A percentile compares a stretch with the other conserved stretches of the same genome.
Evolutionary conservation across 2,113 vertebrate genomes (phyloP).

Genomic region (Coturnix japonica): DNA sequence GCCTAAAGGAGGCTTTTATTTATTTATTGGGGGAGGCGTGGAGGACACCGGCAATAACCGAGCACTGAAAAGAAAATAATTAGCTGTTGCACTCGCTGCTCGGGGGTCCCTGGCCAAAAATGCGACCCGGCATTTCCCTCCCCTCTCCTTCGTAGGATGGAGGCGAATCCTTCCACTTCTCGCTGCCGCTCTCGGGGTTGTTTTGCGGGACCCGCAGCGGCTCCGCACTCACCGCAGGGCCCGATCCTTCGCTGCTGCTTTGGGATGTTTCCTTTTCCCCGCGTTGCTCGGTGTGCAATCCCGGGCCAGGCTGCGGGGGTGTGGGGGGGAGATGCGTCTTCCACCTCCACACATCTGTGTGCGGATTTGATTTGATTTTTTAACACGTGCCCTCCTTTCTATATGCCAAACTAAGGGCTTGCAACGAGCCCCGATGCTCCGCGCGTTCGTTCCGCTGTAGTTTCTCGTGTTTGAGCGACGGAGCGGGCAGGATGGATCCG

Average conservation of each 20-base stretch:
- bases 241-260: neutral
- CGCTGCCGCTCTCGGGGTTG: neutral
- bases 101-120: slow-evolving; percentile 38
- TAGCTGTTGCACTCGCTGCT: slow-evolving; percentile 4
- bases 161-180: neutral
- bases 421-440: neutral
- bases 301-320: neutral
- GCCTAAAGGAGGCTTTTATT: slow-evolving; percentile 55
- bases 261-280: neutral
- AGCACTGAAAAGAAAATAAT: slow-evolving; percentile 50
- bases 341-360: neutral
- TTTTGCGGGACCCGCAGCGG: neutral
- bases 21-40: slow-evolving; percentile 44
- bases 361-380: neutral
- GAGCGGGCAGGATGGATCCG: neutral
- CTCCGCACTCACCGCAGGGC: neutral
- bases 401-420: neutral
- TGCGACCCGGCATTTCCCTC: neutral
- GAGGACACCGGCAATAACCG: slow-evolving; percentile 48
- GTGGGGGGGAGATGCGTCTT: neutral
- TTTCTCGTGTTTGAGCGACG: neutral
- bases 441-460: neutral
- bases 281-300: neutral
- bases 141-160: neutral
- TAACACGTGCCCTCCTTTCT: neutral